These are phyloP conservation scores for Probaryconus sp. DNA, from an alignment of 1,140 invertebrate species.

Conservation along the genomic window DNA sequence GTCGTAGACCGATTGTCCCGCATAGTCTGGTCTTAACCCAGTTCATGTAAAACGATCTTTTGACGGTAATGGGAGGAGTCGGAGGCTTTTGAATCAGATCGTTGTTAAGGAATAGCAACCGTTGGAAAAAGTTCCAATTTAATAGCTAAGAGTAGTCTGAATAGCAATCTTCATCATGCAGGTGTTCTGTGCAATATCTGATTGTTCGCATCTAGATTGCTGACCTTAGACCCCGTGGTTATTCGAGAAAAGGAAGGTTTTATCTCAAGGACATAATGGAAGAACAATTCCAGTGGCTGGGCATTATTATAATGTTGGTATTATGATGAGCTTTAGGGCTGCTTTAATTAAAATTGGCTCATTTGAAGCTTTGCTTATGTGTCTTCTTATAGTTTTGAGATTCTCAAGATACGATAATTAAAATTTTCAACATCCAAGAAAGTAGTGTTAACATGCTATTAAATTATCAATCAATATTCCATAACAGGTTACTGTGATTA, in stretches of 20 bases:
- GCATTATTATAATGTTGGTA: too few relatives aligned
- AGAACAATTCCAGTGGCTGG: too few relatives aligned
- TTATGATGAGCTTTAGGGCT: too few relatives aligned
- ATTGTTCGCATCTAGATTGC: slow-evolving; percentile 9
- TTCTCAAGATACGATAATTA: too few relatives aligned
- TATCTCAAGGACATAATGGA: slow-evolving; percentile 30
- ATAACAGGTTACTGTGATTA: slow-evolving; percentile 13
- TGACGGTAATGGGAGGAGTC: slow-evolving; percentile 43
- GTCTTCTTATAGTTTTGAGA: too few relatives aligned
- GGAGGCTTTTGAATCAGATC: slow-evolving; percentile 35
- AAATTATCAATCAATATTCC: slow-evolving; percentile 32
- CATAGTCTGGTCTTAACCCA: too few relatives aligned
- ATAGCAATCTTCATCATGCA: slow-evolving; percentile 54
- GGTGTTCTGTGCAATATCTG: slow-evolving; percentile 36
- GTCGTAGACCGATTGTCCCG: too few relatives aligned
- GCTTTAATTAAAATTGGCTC: too few relatives aligned
- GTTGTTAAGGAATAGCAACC: neutral
- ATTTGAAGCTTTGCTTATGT: too few relatives aligned
- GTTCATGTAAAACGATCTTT: slow-evolving; percentile 46
- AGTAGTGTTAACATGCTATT: too few relatives aligned
- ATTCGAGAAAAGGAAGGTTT: slow-evolving; percentile 1
- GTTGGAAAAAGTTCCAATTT: slow-evolving; percentile 17
- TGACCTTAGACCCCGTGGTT: slow-evolving; percentile 30
- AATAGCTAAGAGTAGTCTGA: slow-evolving; percentile 32
- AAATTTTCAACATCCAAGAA: too few relatives aligned